Evolutionary conservation across 2,888 invertebrate genomes (phyloP).

Genomic region (Drosophila hawaiiensis): DNA sequence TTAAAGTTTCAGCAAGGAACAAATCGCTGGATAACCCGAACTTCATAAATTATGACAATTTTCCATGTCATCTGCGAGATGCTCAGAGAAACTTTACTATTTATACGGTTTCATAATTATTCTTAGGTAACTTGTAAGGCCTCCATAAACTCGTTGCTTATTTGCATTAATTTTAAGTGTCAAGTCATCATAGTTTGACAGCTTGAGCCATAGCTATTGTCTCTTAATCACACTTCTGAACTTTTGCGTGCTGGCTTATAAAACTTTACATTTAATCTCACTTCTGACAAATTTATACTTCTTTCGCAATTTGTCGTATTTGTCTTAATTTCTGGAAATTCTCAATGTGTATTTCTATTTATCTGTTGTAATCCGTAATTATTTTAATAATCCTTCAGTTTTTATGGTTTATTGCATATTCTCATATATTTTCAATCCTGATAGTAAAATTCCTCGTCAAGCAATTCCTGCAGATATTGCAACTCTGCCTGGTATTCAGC

Average conservation of each 20-base stretch:
- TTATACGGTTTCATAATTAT: constrained; percentile 23
- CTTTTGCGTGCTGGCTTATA: not conserved
- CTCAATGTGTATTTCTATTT: not conserved
- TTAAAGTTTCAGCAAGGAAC: constrained; percentile 71
- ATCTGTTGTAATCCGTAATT: not conserved
- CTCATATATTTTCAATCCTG: not conserved
- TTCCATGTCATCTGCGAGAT: constrained; percentile 6
- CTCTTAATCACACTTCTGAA: not conserved
- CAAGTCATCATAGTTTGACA: constrained; percentile 13
- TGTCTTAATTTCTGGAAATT: not conserved
- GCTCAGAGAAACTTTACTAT: constrained; percentile 25
- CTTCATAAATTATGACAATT: constrained; percentile 69
- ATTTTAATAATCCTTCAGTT: not conserved
- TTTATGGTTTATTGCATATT: not conserved
- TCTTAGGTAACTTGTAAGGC: constrained; percentile 14
- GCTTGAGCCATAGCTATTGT: not conserved
- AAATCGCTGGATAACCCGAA: constrained; percentile 55
- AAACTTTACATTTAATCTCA: not conserved
- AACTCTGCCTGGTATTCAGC: constrained; percentile 25
- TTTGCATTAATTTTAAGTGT: constrained; percentile 1
- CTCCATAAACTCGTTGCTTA: not conserved
- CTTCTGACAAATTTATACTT: not conserved
- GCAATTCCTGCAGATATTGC: constrained; percentile 15
- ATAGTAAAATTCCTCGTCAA: not conserved
- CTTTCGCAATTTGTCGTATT: not conserved